These are phyloP conservation scores for Tetragnatha montana DNA, from an alignment of 2,888 invertebrate genomes.

Conservation along the genomic window DNA sequence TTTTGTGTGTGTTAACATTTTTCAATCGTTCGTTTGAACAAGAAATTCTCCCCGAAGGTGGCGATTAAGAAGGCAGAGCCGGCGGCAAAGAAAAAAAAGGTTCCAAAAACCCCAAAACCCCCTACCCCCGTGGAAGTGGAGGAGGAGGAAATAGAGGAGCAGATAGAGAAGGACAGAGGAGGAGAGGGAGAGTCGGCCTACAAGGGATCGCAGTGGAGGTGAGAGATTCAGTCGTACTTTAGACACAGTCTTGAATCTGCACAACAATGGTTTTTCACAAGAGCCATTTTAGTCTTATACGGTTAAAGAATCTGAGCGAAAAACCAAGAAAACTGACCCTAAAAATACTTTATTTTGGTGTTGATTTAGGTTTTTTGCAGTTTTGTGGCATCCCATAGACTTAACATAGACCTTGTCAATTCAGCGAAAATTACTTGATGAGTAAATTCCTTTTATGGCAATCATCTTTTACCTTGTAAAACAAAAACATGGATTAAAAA, in stretches of 20 bases:
- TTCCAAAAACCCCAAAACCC: neutral
- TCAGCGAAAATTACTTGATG: no score
- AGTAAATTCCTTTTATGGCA: no score
- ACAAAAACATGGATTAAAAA: no score
- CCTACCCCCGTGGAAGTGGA: neutral
- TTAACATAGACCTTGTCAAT: no score
- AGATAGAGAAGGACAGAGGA: neutral
- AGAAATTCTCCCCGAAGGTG: neutral
- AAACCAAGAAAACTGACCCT: neutral
- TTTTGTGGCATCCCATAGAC: no score
- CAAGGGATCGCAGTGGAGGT: conserved; percentile 40
- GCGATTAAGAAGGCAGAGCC: neutral
- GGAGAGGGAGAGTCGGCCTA: neutral
- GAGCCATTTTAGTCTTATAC: no score
- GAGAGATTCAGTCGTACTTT: neutral
- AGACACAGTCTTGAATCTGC: neutral
- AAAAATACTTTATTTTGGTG: no score
- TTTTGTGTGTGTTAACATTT: no score
- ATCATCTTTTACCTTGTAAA: no score
- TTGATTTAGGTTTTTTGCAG: no score
- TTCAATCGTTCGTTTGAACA: no score
- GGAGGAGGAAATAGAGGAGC: neutral
- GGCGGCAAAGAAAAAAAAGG: neutral
- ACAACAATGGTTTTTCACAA: no score
- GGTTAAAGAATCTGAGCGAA: neutral